phyloP scores from a whole-genome alignment of 1,140 invertebrate genomes.

The Akabosia matsudoensis region DNA sequence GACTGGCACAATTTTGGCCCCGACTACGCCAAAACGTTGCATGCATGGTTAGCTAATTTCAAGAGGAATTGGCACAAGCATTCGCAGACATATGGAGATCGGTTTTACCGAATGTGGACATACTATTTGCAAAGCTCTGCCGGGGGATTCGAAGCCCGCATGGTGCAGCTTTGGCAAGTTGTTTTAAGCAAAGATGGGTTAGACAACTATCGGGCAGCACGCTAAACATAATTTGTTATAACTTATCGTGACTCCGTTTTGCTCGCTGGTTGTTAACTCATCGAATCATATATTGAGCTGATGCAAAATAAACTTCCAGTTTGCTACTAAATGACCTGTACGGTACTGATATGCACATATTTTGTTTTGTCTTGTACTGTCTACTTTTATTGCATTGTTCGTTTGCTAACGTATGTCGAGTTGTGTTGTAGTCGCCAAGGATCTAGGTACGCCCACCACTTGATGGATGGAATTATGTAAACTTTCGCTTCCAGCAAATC shows the following conservation, averaged over 20 bases:
- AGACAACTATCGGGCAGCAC: not conserved
- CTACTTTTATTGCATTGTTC: too few species aligned
- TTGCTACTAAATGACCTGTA: too few species aligned
- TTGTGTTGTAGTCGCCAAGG: too few species aligned
- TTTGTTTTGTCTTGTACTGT: too few species aligned
- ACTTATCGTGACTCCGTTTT: not conserved
- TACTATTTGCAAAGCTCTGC: slow-evolving; percentile 1
- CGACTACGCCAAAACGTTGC: slow-evolving; percentile 14
- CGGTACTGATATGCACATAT: too few species aligned
- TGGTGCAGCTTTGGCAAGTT: slow-evolving; percentile 22
- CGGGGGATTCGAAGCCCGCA: slow-evolving; percentile 9
- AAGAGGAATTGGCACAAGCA: slow-evolving; percentile 1
- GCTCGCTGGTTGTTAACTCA: too few species aligned
- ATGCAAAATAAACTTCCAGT: too few species aligned
- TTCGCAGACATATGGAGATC: not conserved
- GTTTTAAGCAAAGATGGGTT: slow-evolving; percentile 12
- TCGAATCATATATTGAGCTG: too few species aligned
- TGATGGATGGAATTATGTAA: too few species aligned
- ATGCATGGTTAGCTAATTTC: not conserved
- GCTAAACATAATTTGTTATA: not conserved
- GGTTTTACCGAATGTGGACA: slow-evolving; percentile 20
- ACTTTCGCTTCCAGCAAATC: too few species aligned
- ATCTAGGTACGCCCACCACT: too few species aligned
- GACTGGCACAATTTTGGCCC: slow-evolving; percentile 24
- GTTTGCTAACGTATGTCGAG: too few species aligned